Base-by-base conservation (phyloP, 2,113 vertebrate species). In the Rana temporaria region DNA sequence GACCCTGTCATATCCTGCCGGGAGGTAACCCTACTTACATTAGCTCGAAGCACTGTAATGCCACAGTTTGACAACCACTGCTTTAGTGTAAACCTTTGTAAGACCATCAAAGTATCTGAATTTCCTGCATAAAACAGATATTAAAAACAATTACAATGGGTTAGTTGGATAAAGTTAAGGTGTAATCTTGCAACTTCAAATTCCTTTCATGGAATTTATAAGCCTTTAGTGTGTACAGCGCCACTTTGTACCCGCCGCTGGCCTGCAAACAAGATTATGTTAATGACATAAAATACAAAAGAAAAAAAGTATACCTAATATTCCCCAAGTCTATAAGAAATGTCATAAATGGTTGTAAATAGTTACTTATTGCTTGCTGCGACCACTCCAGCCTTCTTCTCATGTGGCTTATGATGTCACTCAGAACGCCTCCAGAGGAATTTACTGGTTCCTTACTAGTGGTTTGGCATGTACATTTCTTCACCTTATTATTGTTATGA, bases 361-460 rank as follows among this genome's bases (percentile, higher is more conserved):
- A 2, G 52, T 76, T 76, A 66, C 81, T 76, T 76, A 68, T 83
- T 19, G 38, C 71, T 83, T 75, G 63, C 71, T 83, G 71, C 76
- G 71, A 83, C 81, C 63, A 76, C 71, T 83, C 81, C 71, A 68
- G 63, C 30, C 32, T 83, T 66, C 72, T 68, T 83, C 81, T 83
- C 81, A 83, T 83, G 81, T 83, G 81, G 81, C 81, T 76, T 60
- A 68, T 83, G 81, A 83, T 83, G 71, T 83, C 81, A 83, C 72
- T 32, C 72, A 68, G 81, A 83, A 83, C 72, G 76, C 81, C 81
- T 83, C 64, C 32, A 32, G 55, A 76, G 72, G 81, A 83, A 83
- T 83, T 83, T 83, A 83, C 63, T 67, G 72, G 52, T 74, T 75
- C 53, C 81, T 83, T 83, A 76, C 81, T 76, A 68, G 64, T 63